Evolutionary conservation across 2,797 vertebrate species (phyloP).

Genomic region (Saxicola maurus): DNA sequence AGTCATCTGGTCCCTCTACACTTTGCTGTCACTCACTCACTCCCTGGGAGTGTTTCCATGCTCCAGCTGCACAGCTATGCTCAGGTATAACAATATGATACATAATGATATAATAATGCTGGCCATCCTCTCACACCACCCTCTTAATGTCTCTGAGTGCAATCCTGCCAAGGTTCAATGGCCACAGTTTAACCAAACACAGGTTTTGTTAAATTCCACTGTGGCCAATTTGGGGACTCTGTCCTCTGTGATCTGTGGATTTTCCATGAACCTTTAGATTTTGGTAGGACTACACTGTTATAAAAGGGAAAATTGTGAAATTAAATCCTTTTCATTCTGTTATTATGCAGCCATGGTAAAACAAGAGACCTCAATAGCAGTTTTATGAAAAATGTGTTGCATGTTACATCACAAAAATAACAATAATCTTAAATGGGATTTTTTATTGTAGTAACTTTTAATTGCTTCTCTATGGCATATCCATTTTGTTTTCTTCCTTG

Average conservation of each 20-base stretch:
- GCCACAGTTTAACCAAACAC: neutral
- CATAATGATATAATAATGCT: neutral
- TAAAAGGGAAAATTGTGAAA: neutral
- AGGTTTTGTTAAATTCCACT: neutral
- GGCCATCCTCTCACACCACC: rapidly evolving
- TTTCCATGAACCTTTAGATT: neutral
- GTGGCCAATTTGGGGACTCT: neutral
- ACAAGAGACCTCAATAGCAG: neutral
- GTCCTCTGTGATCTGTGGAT: neutral
- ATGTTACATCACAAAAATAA: neutral
- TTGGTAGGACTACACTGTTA: neutral
- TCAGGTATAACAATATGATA: neutral
- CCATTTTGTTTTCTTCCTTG: neutral
- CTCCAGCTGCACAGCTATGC: neutral
- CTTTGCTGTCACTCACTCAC: neutral
- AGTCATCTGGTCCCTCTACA: neutral
- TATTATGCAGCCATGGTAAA: neutral
- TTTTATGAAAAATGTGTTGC: neutral
- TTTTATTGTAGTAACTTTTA: neutral
- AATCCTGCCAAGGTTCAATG: neutral
- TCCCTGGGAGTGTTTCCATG: neutral
- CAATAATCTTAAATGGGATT: neutral
- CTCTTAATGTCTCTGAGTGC: neutral
- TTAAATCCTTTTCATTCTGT: neutral
- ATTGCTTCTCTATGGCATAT: neutral